Evolutionary conservation across 2,113 vertebrate genomes (phyloP).

Genomic region (Urocolius indicus): DNA sequence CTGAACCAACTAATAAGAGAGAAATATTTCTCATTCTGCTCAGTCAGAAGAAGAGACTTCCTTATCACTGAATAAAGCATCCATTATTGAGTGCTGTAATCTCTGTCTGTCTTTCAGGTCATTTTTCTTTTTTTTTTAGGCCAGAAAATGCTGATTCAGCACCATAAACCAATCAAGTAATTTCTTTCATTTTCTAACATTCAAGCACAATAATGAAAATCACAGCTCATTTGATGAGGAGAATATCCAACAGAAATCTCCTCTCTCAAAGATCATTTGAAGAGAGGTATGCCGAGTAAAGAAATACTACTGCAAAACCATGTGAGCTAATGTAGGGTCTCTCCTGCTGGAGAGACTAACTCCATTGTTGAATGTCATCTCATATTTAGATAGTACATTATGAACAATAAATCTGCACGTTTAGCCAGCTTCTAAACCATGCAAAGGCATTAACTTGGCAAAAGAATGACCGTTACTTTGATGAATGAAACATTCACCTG

Average conservation of each 20-base stretch:
- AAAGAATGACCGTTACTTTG: slow-evolving; percentile 67
- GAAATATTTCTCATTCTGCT: slow-evolving; percentile 52
- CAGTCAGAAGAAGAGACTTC: slow-evolving; percentile 52
- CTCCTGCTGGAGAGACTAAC: slow-evolving; percentile 64
- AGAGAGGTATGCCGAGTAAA: slow-evolving; percentile 65
- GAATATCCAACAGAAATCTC: slow-evolving; percentile 54
- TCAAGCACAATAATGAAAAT: slow-evolving; percentile 74
- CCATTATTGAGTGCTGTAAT: slow-evolving; percentile 9
- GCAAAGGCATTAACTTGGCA: slow-evolving; percentile 61
- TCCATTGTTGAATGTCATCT: slow-evolving; percentile 53
- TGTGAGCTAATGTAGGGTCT: slow-evolving; percentile 52
- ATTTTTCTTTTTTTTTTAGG: slow-evolving; percentile 41
- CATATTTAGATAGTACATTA: slow-evolving; percentile 37
- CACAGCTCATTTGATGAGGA: slow-evolving; percentile 47
- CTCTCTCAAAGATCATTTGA: slow-evolving; percentile 47
- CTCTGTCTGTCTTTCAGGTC: slow-evolving; percentile 37
- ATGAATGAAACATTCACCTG: slow-evolving; percentile 62
- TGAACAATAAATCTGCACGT: slow-evolving; percentile 45
- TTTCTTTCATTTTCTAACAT: slow-evolving; percentile 72
- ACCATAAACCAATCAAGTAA: slow-evolving; percentile 67
- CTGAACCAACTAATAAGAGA: slow-evolving; percentile 58
- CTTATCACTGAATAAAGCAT: slow-evolving; percentile 55
- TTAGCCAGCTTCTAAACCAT: slow-evolving; percentile 49
- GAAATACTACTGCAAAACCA: slow-evolving; percentile 36
- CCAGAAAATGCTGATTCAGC: slow-evolving; percentile 65